phyloP scores from a whole-genome alignment of 2,888 invertebrate species.

The Hemistola chrysoprasaria region DNA sequence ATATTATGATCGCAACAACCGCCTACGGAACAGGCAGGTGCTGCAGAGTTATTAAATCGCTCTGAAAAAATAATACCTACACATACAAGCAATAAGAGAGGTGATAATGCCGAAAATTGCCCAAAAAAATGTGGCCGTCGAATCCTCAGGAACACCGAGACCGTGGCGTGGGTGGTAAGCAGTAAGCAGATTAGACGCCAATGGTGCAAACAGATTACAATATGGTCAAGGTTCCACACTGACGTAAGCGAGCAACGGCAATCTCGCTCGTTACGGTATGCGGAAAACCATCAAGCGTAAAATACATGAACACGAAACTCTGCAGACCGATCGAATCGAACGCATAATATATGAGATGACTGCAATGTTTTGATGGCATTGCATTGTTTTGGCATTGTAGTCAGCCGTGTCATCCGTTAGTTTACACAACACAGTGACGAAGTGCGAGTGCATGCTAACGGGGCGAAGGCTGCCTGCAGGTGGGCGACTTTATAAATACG shows the following conservation, averaged over 20 bases:
- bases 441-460: conserved; percentile 30
- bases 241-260: conserved; percentile 54
- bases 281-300: conserved; percentile 16
- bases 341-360: conserved; percentile 20
- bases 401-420: conserved; percentile 37
- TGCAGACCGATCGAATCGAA: conserved; percentile 13
- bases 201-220: conserved; percentile 44
- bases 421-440: conserved; percentile 53
- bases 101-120: conserved; percentile 32
- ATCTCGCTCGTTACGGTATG: conserved; percentile 20
- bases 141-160: conserved; percentile 2
- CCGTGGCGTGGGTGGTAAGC: conserved; percentile 29
- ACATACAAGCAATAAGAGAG: conserved; percentile 18
- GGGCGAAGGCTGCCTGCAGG: conserved; percentile 30
- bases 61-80: conserved; percentile 35
- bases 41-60: conserved; percentile 39
- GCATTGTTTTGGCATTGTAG: conserved; percentile 60
- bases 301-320: conserved; percentile 16
- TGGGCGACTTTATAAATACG: conserved; percentile 34
- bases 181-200: conserved; percentile 44
- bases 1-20: conserved; percentile 66
- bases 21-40: conserved; percentile 37
- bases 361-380: conserved; percentile 44
- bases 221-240: conserved; percentile 67
- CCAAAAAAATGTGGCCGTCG: conserved; percentile 29